Conservation (phyloP, 2,113 vertebrate genomes). For the Vulpes ferrilata region DNA sequence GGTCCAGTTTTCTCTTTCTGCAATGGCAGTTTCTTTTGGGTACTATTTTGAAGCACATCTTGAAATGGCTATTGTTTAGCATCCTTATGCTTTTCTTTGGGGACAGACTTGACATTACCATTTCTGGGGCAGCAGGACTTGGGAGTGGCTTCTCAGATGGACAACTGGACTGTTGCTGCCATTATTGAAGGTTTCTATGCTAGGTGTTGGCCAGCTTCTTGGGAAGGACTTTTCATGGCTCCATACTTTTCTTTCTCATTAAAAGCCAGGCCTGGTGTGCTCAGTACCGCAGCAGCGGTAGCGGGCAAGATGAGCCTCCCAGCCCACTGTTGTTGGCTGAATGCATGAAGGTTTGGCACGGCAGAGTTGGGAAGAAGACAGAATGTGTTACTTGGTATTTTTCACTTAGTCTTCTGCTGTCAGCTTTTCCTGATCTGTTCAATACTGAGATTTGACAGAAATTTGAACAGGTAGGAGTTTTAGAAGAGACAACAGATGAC, state of each 20-base stretch:
- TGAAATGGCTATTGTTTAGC: background rate
- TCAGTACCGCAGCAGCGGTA: background rate
- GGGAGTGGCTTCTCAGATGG: background rate
- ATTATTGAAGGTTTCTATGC: background rate
- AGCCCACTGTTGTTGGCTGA: background rate
- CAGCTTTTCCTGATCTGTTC: background rate
- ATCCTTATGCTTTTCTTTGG: background rate
- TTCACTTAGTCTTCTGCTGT: background rate
- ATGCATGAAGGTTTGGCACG: accelerated
- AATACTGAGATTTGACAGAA: background rate
- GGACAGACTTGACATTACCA: background rate
- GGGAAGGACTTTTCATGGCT: background rate
- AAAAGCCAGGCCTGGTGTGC: background rate
- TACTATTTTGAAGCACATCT: background rate
- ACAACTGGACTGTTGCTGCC: background rate
- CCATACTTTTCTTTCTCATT: background rate
- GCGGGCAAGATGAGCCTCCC: background rate
- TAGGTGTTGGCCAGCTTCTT: background rate
- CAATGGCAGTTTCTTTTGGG: background rate
- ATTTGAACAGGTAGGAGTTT: background rate
- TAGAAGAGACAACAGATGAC: background rate
- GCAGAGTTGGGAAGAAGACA: background rate
- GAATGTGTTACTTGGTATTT: background rate
- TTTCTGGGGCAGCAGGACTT: background rate
- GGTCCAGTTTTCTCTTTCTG: background rate